A percentile compares a stretch with the other conserved stretches of the same genome.
These are phyloP conservation scores for Novumbra hubbsi DNA, from an alignment of 2,797 vertebrate species.

Conservation along the genomic window DNA sequence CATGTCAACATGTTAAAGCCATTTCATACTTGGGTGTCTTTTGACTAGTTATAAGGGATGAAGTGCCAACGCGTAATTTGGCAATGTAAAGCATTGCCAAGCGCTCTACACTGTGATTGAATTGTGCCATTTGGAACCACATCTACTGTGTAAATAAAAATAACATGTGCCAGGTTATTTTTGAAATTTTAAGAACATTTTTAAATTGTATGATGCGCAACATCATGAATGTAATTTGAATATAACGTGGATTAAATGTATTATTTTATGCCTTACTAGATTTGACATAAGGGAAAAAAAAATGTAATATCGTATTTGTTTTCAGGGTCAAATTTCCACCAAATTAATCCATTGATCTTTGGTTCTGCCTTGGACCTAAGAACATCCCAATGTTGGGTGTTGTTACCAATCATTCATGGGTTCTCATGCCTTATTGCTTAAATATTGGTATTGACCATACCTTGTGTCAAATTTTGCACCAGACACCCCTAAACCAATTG, in stretches of 20 bases:
- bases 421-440: not conserved
- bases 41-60: not conserved
- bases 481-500: not conserved
- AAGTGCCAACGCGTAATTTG: not conserved
- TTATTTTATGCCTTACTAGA: not conserved
- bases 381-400: not conserved
- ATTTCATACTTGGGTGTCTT: not conserved
- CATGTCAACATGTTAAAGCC: not conserved
- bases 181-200: not conserved
- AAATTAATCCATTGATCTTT: too few species aligned
- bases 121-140: not conserved
- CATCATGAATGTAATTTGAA: not conserved
- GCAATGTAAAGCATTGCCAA: slow-evolving; percentile 6
- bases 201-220: not conserved
- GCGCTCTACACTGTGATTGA: slow-evolving; percentile 25
- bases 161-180: not conserved
- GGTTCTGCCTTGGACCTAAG: too few species aligned
- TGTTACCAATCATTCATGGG: not conserved
- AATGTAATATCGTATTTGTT: too few species aligned
- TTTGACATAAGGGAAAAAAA: too few species aligned
- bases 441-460: not conserved
- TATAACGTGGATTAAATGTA: not conserved
- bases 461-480: not conserved
- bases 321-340: too few species aligned
- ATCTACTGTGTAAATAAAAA: not conserved